Evolutionary conservation across 2,888 invertebrate genomes (phyloP), one percentile per base, ranked within the genome.

Genomic region (Plagiodera versicolora): DNA sequence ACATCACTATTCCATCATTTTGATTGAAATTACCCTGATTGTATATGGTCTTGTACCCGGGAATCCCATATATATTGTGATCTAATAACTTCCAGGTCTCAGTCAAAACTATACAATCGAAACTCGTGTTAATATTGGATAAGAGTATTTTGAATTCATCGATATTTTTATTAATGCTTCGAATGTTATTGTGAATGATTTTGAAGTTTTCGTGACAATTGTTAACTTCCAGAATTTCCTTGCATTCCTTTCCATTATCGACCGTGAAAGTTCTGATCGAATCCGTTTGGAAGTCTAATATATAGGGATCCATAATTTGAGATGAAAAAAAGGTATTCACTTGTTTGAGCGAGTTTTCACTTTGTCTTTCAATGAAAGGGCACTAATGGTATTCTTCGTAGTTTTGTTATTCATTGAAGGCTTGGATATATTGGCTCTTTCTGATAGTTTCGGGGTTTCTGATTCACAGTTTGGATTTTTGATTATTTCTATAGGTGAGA

Each of bases 51-150:
- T 20, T 28, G 45, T 54, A 54, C 1, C 54, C 54, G 16, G 54
- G 28, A 28, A 54, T 44, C 1, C 16, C 17, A 46, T 46, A 54
- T 54, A 46, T 28, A 28, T 4, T 28, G 44, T 16, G 28, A 46
- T 54, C 54, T 54, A 46, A 28, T 46, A 53, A 18, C 24, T 39
- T 53, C 35, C 39, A 53, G 20, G 53, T 44, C 45, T 53, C 53
- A 17, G 53, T 53, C 11, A 54, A 54, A 46, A 54, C 54, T 16
- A 54, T 28, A 46, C 45, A 54, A 46, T 46, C 46, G 46, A 44
- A 54, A 24, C 45, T 24, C 24, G n/a, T 20, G 1, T 28, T 54
- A 24, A 46, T 54, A 14, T 54, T 16, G 1, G 53, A 8, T 16
- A 53, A 14, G n/a, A n/a, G 18, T 19, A 44, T 53, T 39, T 53